Evolutionary conservation across 1,140 invertebrate genomes (phyloP), one percentile per base, ranked within the genome.

Genomic region (Caenorhabditis remanei): DNA sequence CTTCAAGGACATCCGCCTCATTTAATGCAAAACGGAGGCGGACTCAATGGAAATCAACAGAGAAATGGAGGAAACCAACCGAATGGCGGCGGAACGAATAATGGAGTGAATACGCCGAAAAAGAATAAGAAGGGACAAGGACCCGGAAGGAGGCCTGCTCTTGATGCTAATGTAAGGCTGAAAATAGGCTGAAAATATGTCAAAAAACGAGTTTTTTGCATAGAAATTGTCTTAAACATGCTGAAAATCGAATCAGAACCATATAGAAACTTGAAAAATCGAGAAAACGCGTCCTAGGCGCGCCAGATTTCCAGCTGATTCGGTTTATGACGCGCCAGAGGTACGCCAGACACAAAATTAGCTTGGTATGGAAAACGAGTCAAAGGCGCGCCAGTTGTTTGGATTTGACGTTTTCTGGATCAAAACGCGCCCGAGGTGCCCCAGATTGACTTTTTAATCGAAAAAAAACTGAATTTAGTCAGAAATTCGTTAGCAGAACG

Each of bases 71-170:
- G 32, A 2, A 32, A 32, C 32, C 67, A 71, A 46, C 16, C 46
- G n/a, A 53, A 50, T 50, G 46, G 19, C 53, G 21, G 21, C 9
- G 61, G 61, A 11, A 9, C 61, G 21, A 63, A 5, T 21, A 58
- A 63, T 63, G 61, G 61, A 32, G 32, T 6, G 6, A 50, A 8
- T 8, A 79, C 71, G 46, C 6, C 46, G 71, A 79, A 40, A n/a
- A 79, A 79, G 46, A 53, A 50, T 6, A 79, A 79, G n/a, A 79
- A 79, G n/a, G 71, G 71, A 50, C 71, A 79, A 24, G 71, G 71
- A 50, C 71, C 71, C 19, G 71, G 71, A 53, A 79, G 71, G 71
- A 48, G 71, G 46, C 71, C 71, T 8, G 71, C 71, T 21, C 46
- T 79, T 5, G 71, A 79, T 79, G 71, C 71, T 4, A 79, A 79